phyloP scores from a whole-genome alignment of 2,797 vertebrate species.

The Euthynnus affinis region DNA sequence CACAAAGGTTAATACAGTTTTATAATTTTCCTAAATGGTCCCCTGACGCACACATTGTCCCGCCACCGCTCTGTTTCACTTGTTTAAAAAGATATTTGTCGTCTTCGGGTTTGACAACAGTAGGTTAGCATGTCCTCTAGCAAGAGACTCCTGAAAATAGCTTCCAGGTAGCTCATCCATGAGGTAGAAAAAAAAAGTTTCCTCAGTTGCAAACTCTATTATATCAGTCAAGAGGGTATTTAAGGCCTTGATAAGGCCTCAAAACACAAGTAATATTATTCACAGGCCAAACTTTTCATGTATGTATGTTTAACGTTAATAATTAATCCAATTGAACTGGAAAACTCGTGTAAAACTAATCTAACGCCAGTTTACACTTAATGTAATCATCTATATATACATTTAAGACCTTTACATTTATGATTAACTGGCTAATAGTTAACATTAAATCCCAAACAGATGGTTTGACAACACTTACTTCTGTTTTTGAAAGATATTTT shows the following conservation, averaged over 20 bases:
- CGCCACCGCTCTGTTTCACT: background rate
- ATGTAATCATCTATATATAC: background rate
- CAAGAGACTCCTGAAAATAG: background rate
- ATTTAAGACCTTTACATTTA: background rate
- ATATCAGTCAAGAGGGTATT: background rate
- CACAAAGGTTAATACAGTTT: conserved; percentile 7
- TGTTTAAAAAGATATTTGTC: background rate
- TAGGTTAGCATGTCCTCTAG: background rate
- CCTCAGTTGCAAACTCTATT: background rate
- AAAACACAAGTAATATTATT: too few relatives aligned
- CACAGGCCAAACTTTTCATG: too few relatives aligned
- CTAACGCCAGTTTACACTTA: too few relatives aligned
- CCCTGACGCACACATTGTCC: background rate
- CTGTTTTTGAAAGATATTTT: background rate
- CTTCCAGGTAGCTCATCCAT: background rate
- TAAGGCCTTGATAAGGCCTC: background rate
- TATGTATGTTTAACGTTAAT: too few relatives aligned
- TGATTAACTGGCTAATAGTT: background rate
- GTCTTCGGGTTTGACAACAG: too few relatives aligned
- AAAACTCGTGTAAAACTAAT: too few relatives aligned
- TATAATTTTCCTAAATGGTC: background rate
- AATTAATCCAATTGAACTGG: too few relatives aligned
- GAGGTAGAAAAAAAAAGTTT: background rate
- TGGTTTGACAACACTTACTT: background rate
- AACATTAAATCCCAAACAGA: background rate